Evolutionary conservation across 2,113 vertebrate genomes (phyloP), one percentile per base, ranked within the genome.

Genomic region (Poecilia latipinna): DNA sequence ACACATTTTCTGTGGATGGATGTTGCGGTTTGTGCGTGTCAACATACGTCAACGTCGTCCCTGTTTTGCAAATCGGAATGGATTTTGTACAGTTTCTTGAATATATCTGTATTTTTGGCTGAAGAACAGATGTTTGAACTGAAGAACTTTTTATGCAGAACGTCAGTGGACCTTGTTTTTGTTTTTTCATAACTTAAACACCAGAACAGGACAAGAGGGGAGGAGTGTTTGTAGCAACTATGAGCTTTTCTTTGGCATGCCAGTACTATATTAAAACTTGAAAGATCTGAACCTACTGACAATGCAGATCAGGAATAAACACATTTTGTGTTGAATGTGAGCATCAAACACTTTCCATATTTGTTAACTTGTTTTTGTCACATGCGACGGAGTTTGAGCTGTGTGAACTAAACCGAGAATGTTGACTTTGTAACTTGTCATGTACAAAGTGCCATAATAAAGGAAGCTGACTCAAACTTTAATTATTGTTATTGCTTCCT

Each of bases 361-460:
- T n/a, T 44, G 37, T 28, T 42, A 28, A 67, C 64, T 28, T 44
- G 44, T 68, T 54, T 10, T 15, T 69, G 60, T 61, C 64, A 78
- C 51, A 60, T 70, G 68, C 11, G 26, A 70, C 31, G 82, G 57
- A 31, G 82, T 81, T 84, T 72, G 77, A 88, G 74, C 72, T 85
- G 70, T 87, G 68, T 65, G 74, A 88, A 83, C 80, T 64, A 72
- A 85, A 79, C 78, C 71, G 68, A 67, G 79, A 82, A 89, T 86
- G 86, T 87, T 81, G 77, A 84, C 70, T 91, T 90, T 86, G 87
- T 91, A 87, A 85, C 3, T 77, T 90, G 82, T 89, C 81, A 84
- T 92, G 92, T 93, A 90, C 77, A 93, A 91, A 91, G 93, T 94
- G 91, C 93, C 93, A 94, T 93, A 92, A 90, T 91, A 90, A 93